phyloP scores from a whole-genome alignment of 2,888 invertebrate genomes.

The Drosophila affinis region DNA sequence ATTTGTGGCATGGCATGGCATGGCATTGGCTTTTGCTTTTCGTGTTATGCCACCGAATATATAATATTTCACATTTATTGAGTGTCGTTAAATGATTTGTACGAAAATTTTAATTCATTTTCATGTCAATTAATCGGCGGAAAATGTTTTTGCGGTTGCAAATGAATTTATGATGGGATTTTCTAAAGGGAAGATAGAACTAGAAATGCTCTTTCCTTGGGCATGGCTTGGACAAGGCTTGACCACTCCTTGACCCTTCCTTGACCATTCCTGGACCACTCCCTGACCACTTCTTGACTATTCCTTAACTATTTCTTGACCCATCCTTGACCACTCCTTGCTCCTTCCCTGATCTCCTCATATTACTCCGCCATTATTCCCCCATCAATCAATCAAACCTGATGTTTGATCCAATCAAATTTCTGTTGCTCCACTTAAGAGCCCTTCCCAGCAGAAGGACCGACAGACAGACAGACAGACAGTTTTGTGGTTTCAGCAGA shows the following conservation, averaged over 20 bases:
- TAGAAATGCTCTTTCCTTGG: slow-evolving; percentile 1
- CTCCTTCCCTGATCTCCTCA: not conserved
- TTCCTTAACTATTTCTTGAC: too few relatives aligned
- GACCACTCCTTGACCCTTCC: too few relatives aligned
- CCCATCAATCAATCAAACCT: slow-evolving; percentile 19
- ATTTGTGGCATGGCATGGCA: slow-evolving; percentile 63
- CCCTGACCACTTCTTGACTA: too few relatives aligned
- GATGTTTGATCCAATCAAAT: not conserved
- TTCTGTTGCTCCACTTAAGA: not conserved
- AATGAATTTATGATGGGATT: slow-evolving; percentile 4
- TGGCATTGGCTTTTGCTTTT: slow-evolving; percentile 43
- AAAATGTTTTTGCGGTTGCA: slow-evolving; percentile 27
- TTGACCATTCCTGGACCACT: too few relatives aligned
- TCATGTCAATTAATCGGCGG: slow-evolving; percentile 33
- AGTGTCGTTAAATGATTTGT: slow-evolving; percentile 62
- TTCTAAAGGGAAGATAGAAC: not conserved
- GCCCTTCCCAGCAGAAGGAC: slow-evolving; percentile 1
- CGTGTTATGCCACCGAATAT: slow-evolving; percentile 36
- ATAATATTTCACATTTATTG: slow-evolving; percentile 49
- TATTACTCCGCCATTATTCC: not conserved
- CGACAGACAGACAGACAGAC: slow-evolving; percentile 7
- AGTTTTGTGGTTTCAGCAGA: slow-evolving; percentile 24
- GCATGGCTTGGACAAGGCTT: not conserved
- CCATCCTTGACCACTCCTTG: too few relatives aligned
- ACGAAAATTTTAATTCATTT: slow-evolving; percentile 53